A percentile compares a stretch with the other conserved stretches of the same genome.
Evolutionary conservation across 2,113 vertebrate species (phyloP).

Genomic region (Scolopax mira): DNA sequence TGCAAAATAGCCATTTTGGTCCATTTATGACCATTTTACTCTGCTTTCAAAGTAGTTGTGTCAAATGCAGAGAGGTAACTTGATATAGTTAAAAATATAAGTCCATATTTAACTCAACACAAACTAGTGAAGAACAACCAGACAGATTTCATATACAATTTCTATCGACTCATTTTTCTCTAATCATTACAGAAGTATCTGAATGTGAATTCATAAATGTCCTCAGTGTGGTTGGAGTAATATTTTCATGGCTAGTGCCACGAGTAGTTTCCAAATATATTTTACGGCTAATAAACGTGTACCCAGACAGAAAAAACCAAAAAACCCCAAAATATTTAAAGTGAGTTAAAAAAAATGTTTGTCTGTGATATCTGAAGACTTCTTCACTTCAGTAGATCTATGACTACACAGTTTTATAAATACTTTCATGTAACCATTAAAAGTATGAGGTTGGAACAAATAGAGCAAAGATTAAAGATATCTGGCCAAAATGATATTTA

Average conservation of each 20-base stretch:
- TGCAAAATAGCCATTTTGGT: not conserved
- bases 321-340: not conserved
- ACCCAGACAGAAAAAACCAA: not conserved
- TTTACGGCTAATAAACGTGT: not conserved
- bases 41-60: not conserved
- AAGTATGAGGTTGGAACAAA: not conserved
- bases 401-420: not conserved
- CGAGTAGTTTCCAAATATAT: not conserved
- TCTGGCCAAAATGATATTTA: not conserved
- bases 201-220: not conserved
- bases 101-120: not conserved
- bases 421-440: not conserved
- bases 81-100: not conserved
- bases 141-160: not conserved
- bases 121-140: not conserved
- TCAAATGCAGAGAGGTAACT: not conserved
- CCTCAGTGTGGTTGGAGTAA: not conserved
- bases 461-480: not conserved
- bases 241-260: not conserved
- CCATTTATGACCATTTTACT: not conserved
- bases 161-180: not conserved
- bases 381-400: not conserved
- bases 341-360: not conserved
- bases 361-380: not conserved
- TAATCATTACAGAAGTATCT: not conserved